Evolutionary conservation across 2,888 invertebrate genomes (phyloP), one percentile per base, ranked within the genome.

Genomic region (Zaprionus obscuricornis): DNA sequence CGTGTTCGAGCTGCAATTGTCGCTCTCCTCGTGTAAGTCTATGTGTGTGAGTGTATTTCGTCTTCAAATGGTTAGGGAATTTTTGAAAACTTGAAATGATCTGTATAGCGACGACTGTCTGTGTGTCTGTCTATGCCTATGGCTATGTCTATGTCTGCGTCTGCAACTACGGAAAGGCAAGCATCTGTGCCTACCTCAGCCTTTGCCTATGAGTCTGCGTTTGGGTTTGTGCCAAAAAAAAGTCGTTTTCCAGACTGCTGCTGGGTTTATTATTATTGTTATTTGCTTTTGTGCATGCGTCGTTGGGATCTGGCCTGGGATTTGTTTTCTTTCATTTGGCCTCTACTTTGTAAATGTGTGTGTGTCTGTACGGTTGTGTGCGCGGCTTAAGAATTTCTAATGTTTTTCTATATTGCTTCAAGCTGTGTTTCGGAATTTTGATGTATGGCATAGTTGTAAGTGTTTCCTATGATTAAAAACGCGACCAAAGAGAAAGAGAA

Each of bases 331-430:
- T 79, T 59, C 34, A 37, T 37, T 42, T 50, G 27, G 11, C 17
- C 54, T 43, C 39, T 40, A 36, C 20, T 45, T 22, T 46, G 26
- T 20, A 54, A 36, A n/a, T n/a, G n/a, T n/a, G n/a, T n/a, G n/a
- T n/a, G n/a, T n/a, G n/a, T n/a, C n/a, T n/a, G n/a, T n/a, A n/a
- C n/a, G n/a, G n/a, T n/a, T n/a, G n/a, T n/a, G n/a, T n/a, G n/a
- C 43, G 55, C 59, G 22, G 14, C 16, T 43, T 60, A 59, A 81
- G 85, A 84, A 81, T 85, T 77, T 78, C 79, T 82, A 74, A 78
- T 85, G 67, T 37, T 58, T 65, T 57, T 74, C 67, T 49, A 47
- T 62, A 60, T 57, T 56, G 85, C 74, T 74, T 45, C 70, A 45
- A 69, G 84, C 64, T 59, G 74, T 3, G 60, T 47, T 39, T 46